Percentiles rank a stretch among this genome's conserved stretches.
phyloP scores from a whole-genome alignment of 1,140 invertebrate genomes.

The Homarus americanus region DNA sequence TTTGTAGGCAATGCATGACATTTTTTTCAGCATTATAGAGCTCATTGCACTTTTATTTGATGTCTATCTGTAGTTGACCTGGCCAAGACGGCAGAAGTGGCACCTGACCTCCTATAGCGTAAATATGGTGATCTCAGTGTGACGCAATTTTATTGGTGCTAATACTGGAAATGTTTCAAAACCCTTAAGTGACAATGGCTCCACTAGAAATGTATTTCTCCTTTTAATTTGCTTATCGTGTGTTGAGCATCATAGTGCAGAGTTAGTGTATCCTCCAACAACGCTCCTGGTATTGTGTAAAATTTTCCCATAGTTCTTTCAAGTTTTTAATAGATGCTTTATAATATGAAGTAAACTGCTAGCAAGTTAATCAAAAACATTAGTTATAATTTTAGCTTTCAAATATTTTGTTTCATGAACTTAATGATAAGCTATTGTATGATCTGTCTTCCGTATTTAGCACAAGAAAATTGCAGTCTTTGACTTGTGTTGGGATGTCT shows the following conservation, averaged over 20 bases:
- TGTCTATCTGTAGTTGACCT: neutral
- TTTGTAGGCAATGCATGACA: neutral
- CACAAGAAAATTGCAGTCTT: neutral
- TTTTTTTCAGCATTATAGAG: neutral
- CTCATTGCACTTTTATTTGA: neutral
- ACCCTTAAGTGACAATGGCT: neutral
- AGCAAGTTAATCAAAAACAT: neutral
- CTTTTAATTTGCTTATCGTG: neutral
- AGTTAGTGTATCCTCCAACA: neutral
- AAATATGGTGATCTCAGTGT: neutral
- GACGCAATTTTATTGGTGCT: neutral
- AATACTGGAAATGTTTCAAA: neutral
- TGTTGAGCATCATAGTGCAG: neutral
- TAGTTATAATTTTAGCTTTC: neutral
- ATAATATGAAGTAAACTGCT: neutral
- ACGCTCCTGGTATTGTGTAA: too few relatives aligned
- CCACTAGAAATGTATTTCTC: neutral
- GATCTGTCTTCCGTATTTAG: neutral
- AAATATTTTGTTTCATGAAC: neutral
- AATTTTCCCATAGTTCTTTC: too few relatives aligned
- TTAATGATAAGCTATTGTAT: neutral
- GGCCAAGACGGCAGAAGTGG: neutral
- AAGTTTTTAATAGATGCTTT: neutral
- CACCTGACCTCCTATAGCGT: conserved; percentile 2
- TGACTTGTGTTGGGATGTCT: neutral